A percentile compares a stretch with the other conserved stretches of the same genome.
Conservation (phyloP, 2,888 invertebrate genomes). For the Ormyrus pomaceus region DNA sequence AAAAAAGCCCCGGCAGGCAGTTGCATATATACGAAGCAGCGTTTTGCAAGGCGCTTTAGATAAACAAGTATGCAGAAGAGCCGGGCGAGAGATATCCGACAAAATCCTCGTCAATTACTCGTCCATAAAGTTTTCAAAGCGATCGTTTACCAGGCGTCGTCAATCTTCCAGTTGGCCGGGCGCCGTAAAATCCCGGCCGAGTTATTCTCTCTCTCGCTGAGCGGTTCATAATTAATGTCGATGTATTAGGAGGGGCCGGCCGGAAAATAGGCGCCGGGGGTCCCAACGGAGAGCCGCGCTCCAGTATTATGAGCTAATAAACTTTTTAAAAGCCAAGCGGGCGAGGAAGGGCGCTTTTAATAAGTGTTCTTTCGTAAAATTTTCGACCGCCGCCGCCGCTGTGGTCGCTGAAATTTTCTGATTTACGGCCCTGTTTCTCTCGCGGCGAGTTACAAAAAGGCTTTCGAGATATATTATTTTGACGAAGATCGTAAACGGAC, state of each 20-base stretch:
- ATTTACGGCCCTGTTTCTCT: no score
- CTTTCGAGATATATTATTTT: no score
- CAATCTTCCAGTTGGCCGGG: slow-evolving; percentile 41
- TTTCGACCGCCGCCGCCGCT: no score
- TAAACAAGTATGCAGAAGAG: slow-evolving; percentile 22
- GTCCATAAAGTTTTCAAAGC: slow-evolving; percentile 45
- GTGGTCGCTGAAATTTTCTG: no score
- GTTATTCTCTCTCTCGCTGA: slow-evolving; percentile 8
- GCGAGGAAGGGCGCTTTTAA: not conserved
- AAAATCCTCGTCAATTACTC: slow-evolving; percentile 43
- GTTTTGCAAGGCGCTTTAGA: not conserved
- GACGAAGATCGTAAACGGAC: no score
- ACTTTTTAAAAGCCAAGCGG: slow-evolving; percentile 21
- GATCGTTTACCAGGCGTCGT: slow-evolving; percentile 32
- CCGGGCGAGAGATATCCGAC: not conserved
- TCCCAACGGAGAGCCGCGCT: slow-evolving; percentile 8
- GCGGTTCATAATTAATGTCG: slow-evolving; percentile 49
- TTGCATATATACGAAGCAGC: not conserved
- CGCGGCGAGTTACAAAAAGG: not conserved
- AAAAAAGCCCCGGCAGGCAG: not conserved
- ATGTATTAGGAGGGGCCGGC: slow-evolving; percentile 23
- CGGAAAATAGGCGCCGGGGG: slow-evolving; percentile 15
- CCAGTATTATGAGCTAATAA: slow-evolving; percentile 46
- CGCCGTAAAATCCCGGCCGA: slow-evolving; percentile 23
- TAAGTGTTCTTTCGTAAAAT: not conserved